Evolutionary conservation across 2,888 invertebrate genomes (phyloP).

Genomic region (Eretmocerus hayati): DNA sequence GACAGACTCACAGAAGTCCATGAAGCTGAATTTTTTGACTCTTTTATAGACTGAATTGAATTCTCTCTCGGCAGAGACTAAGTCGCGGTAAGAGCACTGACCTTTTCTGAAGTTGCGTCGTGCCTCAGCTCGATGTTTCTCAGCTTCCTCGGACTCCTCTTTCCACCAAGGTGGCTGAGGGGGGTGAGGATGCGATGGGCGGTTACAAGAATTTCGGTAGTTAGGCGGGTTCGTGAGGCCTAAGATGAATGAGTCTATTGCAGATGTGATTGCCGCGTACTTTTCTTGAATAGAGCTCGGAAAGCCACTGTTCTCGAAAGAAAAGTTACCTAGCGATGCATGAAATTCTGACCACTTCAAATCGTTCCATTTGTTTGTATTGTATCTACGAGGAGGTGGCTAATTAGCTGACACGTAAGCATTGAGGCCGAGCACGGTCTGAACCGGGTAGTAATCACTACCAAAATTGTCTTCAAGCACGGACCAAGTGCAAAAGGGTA

Average conservation of each 20-base stretch:
- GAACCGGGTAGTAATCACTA: conserved; percentile 13
- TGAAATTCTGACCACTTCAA: not conserved
- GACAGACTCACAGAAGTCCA: not conserved
- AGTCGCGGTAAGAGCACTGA: not conserved
- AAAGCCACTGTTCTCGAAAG: not conserved
- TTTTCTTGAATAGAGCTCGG: not conserved
- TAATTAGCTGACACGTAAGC: not conserved
- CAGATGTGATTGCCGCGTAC: not conserved
- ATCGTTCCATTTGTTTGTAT: not conserved
- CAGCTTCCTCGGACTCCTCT: not conserved
- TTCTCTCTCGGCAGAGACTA: not conserved
- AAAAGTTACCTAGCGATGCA: not conserved
- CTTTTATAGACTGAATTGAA: not conserved
- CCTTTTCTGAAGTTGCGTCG: not conserved
- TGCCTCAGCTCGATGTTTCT: not conserved
- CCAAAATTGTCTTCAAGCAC: conserved; percentile 5
- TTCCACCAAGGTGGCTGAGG: not conserved
- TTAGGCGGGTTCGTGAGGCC: not conserved
- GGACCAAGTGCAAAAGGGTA: conserved; percentile 6
- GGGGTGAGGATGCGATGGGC: not conserved
- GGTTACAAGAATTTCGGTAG: not conserved
- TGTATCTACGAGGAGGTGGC: not conserved
- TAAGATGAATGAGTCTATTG: not conserved
- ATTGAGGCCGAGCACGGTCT: not conserved
- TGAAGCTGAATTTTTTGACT: not conserved